Conservation (phyloP, 1,140 invertebrate genomes). For the Asobara japonica region DNA sequence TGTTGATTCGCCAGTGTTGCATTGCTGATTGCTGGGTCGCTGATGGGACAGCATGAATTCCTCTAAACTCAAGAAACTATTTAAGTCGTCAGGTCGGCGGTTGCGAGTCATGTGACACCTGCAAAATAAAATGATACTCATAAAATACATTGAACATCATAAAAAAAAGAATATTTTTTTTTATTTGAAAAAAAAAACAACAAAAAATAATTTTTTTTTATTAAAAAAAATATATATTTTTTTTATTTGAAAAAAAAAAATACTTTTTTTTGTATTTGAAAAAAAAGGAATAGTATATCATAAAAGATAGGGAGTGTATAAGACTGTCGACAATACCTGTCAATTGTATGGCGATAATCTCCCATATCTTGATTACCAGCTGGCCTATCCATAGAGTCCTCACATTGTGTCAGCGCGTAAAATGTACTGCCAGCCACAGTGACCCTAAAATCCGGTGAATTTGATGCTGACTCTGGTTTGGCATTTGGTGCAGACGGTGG, state of each 20-base stretch:
- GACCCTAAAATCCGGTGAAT: conserved; percentile 53
- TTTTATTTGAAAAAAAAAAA: too few species aligned
- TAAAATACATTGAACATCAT: not conserved
- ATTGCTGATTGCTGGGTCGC: conserved; percentile 64
- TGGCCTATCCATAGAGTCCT: conserved; percentile 51
- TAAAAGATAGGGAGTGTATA: not conserved
- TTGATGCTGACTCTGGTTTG: conserved; percentile 46
- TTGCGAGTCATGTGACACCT: conserved; percentile 35
- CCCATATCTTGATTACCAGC: conserved; percentile 52
- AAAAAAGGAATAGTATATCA: not conserved
- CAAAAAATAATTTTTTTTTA: too few species aligned
- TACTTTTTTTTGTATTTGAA: not conserved
- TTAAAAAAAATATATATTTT: too few species aligned
- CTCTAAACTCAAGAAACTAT: conserved; percentile 74
- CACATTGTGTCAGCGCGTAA: conserved; percentile 54
- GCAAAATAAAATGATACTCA: not conserved
- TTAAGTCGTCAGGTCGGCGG: conserved; percentile 57
- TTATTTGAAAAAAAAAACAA: not conserved
- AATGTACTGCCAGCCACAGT: conserved; percentile 59
- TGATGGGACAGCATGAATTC: conserved; percentile 79
- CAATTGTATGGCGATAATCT: conserved; percentile 54
- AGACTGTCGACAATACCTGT: conserved; percentile 46
- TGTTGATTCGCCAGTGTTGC: conserved; percentile 36
- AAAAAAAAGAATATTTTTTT: not conserved
- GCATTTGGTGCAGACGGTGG: conserved; percentile 52